Evolutionary conservation across 2,113 vertebrate genomes (phyloP), one percentile per base, ranked within the genome.

Genomic region (Plecotus auritus): DNA sequence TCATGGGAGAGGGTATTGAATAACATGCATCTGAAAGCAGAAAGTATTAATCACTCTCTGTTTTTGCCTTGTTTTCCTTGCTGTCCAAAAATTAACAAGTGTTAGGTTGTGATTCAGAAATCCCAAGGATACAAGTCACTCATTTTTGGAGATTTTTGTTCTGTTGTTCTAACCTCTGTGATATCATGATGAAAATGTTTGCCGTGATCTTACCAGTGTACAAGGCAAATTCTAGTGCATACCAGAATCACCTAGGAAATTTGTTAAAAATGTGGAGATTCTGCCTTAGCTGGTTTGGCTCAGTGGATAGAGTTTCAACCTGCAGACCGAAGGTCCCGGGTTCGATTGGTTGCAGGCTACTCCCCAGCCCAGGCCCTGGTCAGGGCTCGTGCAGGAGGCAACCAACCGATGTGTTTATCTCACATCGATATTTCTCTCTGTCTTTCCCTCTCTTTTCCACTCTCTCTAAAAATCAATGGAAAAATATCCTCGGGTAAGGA

Each of bases 161-260:
- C 51, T 61, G 17, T 87, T 69, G 6, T 85, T 90, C 45, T 92
- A 61, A 67, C 26, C 30, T 93, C 64, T 66, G 18, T 23, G 40
- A 92, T 92, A 54, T 81, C 30, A 42, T 30, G 14, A 30, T 51
- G 66, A 78, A 77, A 90, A 90, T 90, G 30, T 86, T 97, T 56
- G 86, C 76, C 4, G 5, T n/a, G 61, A n/a, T 78, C 66, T 80
- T 83, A 54, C 17, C 23, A 80, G 61, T 4, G 40, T 61, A 59
- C 22, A 66, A 66, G 45, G 11, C 14, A 78, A 47, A 54, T 17
- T 70, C 66, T 74, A 77, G 49, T 47, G 67, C 47, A 23, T 4
- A 22, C 37, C 42, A 18, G 47, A 93, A 49, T 37, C 49, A 42
- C 23, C 28, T 14, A 0, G 9, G 8, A 17, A 30, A 67, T 82